Evolutionary conservation across 1,140 invertebrate species (phyloP), one percentile per base, ranked within the genome.

Genomic region (Stratiolaelaps scimitus): DNA sequence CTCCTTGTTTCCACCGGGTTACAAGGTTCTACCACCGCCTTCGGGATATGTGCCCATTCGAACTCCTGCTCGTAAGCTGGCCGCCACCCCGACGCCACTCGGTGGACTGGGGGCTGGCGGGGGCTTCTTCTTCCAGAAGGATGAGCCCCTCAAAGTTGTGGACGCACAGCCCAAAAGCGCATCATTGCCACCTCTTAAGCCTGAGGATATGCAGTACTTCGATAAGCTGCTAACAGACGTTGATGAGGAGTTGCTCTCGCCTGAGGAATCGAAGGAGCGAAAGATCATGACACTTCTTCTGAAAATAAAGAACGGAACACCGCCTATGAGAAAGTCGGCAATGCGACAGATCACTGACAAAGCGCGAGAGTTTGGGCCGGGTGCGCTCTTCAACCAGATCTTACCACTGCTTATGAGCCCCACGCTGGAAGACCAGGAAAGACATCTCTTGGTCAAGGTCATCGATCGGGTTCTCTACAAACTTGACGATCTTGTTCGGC

Each of bases 191-290:
- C 93, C 98, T 74, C 87, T 99, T 82, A 99, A 99, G 76, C 95
- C 95, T 0, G 96, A 99, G 78, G 96, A 99, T 80, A 92, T 96
- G 28, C 96, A 99, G 76, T 98, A 99, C 79, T 99, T 99, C 77
- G 95, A 99, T 76, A 98, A 98, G 79, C 78, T 99, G 30, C 78
- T 99, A 48, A 83, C 95, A 43, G 95, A 99, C 75, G 93, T 99
- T 7, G 95, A 99, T 76, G 95, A 99, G 78, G 92, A 97, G 72
- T 80, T 85, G 0, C 79, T 98, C 17, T 89, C 86, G 66, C 92
- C 93, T 0, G 95, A 98, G 73, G 94, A 99, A 74, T 86, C 93
- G 68, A 98, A 97, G 75, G 96, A 99, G 76, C 78, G 95, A 17
- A 97, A 98, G 77, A 99, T 99, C 28, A 99, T 99, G 96, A 96